Conservation (phyloP, 2,888 invertebrate species). For the Xylota sylvarum region DNA sequence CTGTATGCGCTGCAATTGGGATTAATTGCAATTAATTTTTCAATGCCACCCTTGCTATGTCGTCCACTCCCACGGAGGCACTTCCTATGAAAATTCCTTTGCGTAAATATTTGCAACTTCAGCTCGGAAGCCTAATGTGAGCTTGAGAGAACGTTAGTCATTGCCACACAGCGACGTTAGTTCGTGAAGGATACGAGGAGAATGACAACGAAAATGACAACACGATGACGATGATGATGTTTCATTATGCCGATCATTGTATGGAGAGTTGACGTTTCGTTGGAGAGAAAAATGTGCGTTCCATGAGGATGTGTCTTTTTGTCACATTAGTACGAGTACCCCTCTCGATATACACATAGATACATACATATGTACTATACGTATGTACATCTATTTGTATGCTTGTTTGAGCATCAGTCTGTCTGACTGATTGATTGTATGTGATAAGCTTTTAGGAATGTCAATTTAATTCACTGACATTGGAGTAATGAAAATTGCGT, state of each 20-base stretch:
- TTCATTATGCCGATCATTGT: conserved; percentile 64
- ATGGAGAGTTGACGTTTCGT: conserved; percentile 59
- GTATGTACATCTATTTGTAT: conserved; percentile 31
- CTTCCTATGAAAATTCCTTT: conserved; percentile 45
- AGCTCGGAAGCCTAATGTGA: conserved; percentile 56
- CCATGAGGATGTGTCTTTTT: conserved; percentile 69
- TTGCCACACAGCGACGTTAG: conserved; percentile 27
- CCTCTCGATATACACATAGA: neutral
- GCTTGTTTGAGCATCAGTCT: conserved; percentile 65
- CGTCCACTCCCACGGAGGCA: neutral
- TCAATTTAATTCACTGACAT: conserved; percentile 77
- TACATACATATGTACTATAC: conserved; percentile 20
- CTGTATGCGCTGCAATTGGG: conserved; percentile 39
- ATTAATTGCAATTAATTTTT: conserved; percentile 76
- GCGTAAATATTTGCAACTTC: conserved; percentile 65
- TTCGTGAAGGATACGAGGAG: conserved; percentile 36
- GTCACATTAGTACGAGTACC: conserved; percentile 62
- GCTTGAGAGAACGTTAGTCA: conserved; percentile 58
- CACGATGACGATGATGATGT: conserved; percentile 57
- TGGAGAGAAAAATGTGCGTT: conserved; percentile 54
- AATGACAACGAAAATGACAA: conserved; percentile 17
- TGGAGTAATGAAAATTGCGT: conserved; percentile 76
- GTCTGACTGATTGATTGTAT: conserved; percentile 77
- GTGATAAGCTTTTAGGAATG: conserved; percentile 77
- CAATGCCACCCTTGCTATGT: conserved; percentile 27